Evolutionary conservation across 2,797 vertebrate species (phyloP).

Genomic region (Schizothorax lantsangensis): DNA sequence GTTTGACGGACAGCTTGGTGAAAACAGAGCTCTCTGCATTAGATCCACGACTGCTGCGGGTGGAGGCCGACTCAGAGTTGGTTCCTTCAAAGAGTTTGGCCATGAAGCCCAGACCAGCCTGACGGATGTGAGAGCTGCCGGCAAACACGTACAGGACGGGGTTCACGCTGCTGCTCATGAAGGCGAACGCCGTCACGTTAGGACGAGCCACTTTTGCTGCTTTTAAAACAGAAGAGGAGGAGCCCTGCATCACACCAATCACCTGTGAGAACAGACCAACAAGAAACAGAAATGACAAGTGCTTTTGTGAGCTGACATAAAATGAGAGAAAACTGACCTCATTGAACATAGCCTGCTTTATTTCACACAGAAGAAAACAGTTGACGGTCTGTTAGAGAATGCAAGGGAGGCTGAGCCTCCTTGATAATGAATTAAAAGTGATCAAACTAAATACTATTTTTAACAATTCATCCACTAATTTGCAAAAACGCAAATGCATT

Average conservation of each 20-base stretch:
- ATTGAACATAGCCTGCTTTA: too few species aligned
- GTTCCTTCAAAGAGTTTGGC: slow-evolving; percentile 85
- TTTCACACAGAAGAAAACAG: too few species aligned
- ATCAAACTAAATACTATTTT: too few species aligned
- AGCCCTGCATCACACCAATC: slow-evolving; percentile 57
- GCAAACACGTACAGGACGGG: slow-evolving; percentile 90
- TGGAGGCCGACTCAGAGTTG: slow-evolving; percentile 73
- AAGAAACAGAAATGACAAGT: not conserved
- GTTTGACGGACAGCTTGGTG: slow-evolving; percentile 63
- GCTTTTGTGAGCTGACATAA: not conserved
- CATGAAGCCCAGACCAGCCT: slow-evolving; percentile 84
- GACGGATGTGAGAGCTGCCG: slow-evolving; percentile 82
- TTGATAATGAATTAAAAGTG: too few species aligned
- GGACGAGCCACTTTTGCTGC: slow-evolving; percentile 55
- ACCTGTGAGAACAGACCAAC: slow-evolving; percentile 66
- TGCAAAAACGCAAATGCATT: too few species aligned
- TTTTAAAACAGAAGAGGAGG: accelerated
- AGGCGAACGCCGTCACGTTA: slow-evolving; percentile 83
- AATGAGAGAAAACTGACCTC: not conserved
- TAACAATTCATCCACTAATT: too few species aligned
- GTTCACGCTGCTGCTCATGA: slow-evolving; percentile 88
- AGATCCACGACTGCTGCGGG: slow-evolving; percentile 60
- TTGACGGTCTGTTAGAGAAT: too few species aligned
- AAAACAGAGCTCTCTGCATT: slow-evolving; percentile 63
- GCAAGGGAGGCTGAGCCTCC: too few species aligned